Evolutionary conservation across 1,140 invertebrate genomes (phyloP).

Genomic region (Musca domestica): DNA sequence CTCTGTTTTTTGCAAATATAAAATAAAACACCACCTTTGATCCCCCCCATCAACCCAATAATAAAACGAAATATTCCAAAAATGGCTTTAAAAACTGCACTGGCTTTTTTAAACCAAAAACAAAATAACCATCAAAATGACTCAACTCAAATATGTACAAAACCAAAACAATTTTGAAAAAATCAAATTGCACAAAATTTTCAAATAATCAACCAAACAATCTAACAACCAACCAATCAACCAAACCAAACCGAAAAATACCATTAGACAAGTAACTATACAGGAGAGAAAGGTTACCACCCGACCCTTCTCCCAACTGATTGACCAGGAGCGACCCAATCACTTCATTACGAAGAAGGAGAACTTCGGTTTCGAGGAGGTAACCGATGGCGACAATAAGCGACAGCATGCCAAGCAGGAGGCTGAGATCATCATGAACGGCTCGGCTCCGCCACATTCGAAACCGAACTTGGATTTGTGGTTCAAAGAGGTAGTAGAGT

Average conservation of each 20-base stretch:
- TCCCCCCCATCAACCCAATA: neutral
- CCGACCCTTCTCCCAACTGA: slow-evolving; percentile 74
- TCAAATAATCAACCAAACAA: neutral
- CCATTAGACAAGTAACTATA: slow-evolving; percentile 47
- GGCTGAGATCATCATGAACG: slow-evolving; percentile 41
- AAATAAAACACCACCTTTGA: slow-evolving; percentile 7
- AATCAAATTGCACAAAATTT: slow-evolving; percentile 8
- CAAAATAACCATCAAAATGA: slow-evolving; percentile 7
- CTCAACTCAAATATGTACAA: neutral
- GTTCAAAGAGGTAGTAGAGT: slow-evolving; percentile 82
- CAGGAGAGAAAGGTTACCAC: slow-evolving; percentile 44
- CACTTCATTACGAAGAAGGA: slow-evolving; percentile 51
- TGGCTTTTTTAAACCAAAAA: slow-evolving; percentile 15
- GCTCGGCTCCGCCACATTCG: slow-evolving; percentile 44
- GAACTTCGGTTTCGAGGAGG: slow-evolving; percentile 49
- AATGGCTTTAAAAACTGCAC: slow-evolving; percentile 14
- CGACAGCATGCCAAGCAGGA: slow-evolving; percentile 21
- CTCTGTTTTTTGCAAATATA: no score
- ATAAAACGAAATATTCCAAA: neutral
- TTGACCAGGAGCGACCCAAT: slow-evolving; percentile 65
- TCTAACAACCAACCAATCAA: neutral
- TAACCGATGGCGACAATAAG: slow-evolving; percentile 37
- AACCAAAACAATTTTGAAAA: slow-evolving; percentile 12
- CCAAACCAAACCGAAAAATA: no score
- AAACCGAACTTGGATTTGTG: slow-evolving; percentile 63